These are phyloP conservation scores for Ctenodactylus gundi DNA, from an alignment of 2,113 vertebrate genomes.

Conservation along the genomic window DNA sequence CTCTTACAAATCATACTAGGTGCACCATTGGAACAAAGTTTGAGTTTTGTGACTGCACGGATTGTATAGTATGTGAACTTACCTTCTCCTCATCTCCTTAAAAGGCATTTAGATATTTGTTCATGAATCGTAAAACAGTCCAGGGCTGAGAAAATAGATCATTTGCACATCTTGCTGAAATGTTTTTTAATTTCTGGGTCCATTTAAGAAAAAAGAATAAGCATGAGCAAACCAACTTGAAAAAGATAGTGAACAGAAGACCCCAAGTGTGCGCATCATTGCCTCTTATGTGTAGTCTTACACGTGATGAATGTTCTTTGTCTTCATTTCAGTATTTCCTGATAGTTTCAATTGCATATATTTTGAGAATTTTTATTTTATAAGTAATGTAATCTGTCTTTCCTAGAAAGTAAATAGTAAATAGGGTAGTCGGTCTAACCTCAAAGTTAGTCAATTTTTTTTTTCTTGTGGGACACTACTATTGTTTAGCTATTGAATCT, in stretches of 20 bases:
- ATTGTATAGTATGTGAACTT: background rate
- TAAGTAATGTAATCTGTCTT: background rate
- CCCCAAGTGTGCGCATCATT: background rate
- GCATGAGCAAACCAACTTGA: background rate
- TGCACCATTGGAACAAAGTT: background rate
- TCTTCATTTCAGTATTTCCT: background rate
- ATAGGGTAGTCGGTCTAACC: background rate
- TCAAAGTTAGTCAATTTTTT: background rate
- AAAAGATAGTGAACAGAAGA: background rate
- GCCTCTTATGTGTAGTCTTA: background rate
- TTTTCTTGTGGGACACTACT: background rate
- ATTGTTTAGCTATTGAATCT: background rate
- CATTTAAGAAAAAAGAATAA: slow-evolving; percentile 27
- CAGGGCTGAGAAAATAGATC: slow-evolving; percentile 34
- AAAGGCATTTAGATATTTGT: slow-evolving; percentile 40
- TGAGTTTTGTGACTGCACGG: background rate
- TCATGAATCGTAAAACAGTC: slow-evolving; percentile 5
- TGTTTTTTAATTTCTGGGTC: background rate
- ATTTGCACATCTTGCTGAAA: slow-evolving; percentile 23
- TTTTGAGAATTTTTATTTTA: slow-evolving; percentile 23
- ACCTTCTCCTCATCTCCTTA: slow-evolving; percentile 22
- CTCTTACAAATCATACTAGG: no score
- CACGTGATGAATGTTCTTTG: background rate
- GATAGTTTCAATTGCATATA: background rate
- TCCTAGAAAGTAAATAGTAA: background rate